These are phyloP conservation scores for Chironomus tepperi DNA, from an alignment of 1,140 invertebrate genomes.

Conservation along the genomic window DNA sequence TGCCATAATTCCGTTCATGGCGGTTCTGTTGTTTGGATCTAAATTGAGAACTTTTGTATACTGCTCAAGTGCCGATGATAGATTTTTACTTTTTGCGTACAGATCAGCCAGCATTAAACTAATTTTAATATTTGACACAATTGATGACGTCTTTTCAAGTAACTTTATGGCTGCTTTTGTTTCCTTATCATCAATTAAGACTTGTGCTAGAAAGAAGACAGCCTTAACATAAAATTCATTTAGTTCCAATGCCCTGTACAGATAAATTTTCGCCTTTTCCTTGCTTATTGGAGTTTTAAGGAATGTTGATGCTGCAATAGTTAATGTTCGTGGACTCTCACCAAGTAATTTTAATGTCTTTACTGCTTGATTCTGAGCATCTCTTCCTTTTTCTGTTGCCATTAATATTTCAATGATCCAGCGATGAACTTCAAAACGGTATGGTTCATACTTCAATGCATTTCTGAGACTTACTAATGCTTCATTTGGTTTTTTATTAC, in stretches of 20 bases:
- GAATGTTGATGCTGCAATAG: slow-evolving; percentile 34
- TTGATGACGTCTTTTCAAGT: slow-evolving; percentile 32
- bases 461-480: slow-evolving; percentile 58
- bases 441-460: slow-evolving; percentile 48
- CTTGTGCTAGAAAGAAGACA: slow-evolving; percentile 32
- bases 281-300: slow-evolving; percentile 28
- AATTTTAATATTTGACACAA: slow-evolving; percentile 31
- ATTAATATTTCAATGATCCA: slow-evolving; percentile 34
- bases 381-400: slow-evolving; percentile 31
- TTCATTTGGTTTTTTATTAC: slow-evolving; percentile 58
- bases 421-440: slow-evolving; percentile 40
- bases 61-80: neutral
- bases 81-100: neutral
- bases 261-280: slow-evolving; percentile 32
- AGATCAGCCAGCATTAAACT: slow-evolving; percentile 33
- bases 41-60: slow-evolving; percentile 14
- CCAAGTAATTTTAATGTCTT: slow-evolving; percentile 32
- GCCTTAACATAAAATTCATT: slow-evolving; percentile 34
- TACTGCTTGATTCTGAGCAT: slow-evolving; percentile 34
- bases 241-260: slow-evolving; percentile 33
- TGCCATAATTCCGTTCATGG: neutral
- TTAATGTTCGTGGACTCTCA: slow-evolving; percentile 33
- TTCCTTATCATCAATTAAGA: slow-evolving; percentile 31
- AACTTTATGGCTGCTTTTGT: slow-evolving; percentile 30
- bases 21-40: neutral